A percentile compares a stretch with the other conserved stretches of the same genome.
Conservation (phyloP, 2,797 vertebrate genomes). For the Phalanger gymnotis region DNA sequence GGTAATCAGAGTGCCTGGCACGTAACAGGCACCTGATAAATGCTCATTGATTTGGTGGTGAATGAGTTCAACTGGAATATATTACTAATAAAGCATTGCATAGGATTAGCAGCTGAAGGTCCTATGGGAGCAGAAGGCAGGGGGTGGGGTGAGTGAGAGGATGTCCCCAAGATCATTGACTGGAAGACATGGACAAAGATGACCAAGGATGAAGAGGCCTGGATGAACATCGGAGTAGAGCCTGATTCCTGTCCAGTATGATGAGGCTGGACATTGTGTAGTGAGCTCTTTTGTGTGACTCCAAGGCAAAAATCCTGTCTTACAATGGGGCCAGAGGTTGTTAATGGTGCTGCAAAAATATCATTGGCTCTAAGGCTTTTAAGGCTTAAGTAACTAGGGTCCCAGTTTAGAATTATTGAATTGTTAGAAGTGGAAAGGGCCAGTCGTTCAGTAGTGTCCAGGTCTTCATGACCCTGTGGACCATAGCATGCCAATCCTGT, state of each 20-base stretch:
- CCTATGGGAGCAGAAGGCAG: not conserved
- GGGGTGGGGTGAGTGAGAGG: not conserved
- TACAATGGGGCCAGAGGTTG: not conserved
- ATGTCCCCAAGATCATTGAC: not conserved
- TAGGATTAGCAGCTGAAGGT: not conserved
- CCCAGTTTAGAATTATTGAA: not conserved
- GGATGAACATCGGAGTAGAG: not conserved
- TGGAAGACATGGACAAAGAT: not conserved
- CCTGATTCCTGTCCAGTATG: too few relatives aligned
- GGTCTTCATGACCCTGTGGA: not conserved
- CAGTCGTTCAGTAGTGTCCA: too few relatives aligned
- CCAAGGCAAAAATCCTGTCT: not conserved
- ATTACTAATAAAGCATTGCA: not conserved
- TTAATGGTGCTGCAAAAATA: not conserved
- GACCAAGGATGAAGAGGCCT: not conserved
- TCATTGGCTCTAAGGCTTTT: not conserved
- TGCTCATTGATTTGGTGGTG: not conserved
- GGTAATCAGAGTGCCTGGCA: not conserved
- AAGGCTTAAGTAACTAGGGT: not conserved
- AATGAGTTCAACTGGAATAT: not conserved
- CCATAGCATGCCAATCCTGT: too few relatives aligned
- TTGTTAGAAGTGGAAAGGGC: not conserved
- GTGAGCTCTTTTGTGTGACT: not conserved
- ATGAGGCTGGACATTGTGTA: too few relatives aligned
- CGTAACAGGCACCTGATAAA: not conserved